phyloP scores from a whole-genome alignment of 2,113 vertebrate species.

The Protobothrops mucrosquamatus region DNA sequence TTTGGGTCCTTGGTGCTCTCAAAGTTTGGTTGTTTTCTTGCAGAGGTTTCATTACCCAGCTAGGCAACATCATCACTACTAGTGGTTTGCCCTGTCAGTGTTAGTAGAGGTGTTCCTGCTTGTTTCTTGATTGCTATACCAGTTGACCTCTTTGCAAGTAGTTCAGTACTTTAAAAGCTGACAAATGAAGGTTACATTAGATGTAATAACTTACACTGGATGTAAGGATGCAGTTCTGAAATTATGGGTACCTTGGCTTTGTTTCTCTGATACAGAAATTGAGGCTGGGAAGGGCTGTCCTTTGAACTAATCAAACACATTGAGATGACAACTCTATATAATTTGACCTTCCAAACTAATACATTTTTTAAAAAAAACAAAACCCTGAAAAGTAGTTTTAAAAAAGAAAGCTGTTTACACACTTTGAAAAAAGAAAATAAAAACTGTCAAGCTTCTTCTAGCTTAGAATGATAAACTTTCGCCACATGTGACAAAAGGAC shows the following conservation, averaged over 20 bases:
- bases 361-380: constrained; percentile 43
- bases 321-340: constrained; percentile 57
- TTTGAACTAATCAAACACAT: constrained; percentile 56
- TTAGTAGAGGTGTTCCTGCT: not conserved
- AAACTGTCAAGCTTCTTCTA: constrained; percentile 27
- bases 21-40: not conserved
- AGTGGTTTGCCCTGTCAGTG: not conserved
- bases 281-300: not conserved
- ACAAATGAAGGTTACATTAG: not conserved
- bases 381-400: not conserved
- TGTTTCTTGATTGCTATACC: not conserved
- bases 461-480: constrained; percentile 25
- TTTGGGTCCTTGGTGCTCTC: not conserved
- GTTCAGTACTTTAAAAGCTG: not conserved
- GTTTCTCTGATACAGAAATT: constrained; percentile 31
- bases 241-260: constrained; percentile 15
- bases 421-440: constrained; percentile 18
- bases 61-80: not conserved
- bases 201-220: not conserved
- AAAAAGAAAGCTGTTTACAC: constrained; percentile 5
- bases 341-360: constrained; percentile 60
- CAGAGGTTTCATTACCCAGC: not conserved
- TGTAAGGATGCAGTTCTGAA: constrained; percentile 16
- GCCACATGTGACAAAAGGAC: constrained; percentile 23
- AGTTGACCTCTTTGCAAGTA: not conserved